These are phyloP conservation scores for Andrena bicolor DNA, from an alignment of 2,888 invertebrate species.

Conservation along the genomic window DNA sequence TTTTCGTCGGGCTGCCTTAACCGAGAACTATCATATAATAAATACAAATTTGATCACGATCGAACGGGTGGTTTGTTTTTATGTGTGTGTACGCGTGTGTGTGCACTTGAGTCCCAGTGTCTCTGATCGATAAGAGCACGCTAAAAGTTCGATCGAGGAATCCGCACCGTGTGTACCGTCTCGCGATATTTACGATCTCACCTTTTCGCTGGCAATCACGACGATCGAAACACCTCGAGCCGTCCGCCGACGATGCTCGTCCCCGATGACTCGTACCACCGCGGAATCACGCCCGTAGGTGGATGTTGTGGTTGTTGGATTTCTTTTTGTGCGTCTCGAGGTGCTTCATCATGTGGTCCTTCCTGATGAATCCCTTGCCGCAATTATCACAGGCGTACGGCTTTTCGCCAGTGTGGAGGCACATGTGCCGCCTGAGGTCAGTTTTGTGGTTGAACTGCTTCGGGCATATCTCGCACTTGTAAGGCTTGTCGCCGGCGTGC, in stretches of 20 bases:
- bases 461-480: slow-evolving; percentile 93
- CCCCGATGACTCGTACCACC: slow-evolving; percentile 16
- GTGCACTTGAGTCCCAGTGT: slow-evolving; percentile 37
- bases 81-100: background rate
- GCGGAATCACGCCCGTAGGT: slow-evolving; percentile 77
- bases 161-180: background rate
- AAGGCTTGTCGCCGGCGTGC: slow-evolving; percentile 93
- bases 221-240: background rate
- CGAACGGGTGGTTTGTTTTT: slow-evolving; percentile 3
- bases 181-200: slow-evolving; percentile 38
- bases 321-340: slow-evolving; percentile 92
- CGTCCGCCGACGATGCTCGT: background rate
- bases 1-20: slow-evolving; percentile 33
- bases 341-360: slow-evolving; percentile 96
- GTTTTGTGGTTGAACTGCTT: slow-evolving; percentile 97
- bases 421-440: slow-evolving; percentile 94
- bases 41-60: slow-evolving; percentile 55
- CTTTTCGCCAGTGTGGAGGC: slow-evolving; percentile 94
- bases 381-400: slow-evolving; percentile 93
- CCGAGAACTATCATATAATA: slow-evolving; percentile 53
- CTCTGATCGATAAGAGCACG: slow-evolving; percentile 43
- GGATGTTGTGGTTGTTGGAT: slow-evolving; percentile 82
- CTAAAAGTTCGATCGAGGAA: slow-evolving; percentile 16
- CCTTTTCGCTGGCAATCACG: slow-evolving; percentile 37
- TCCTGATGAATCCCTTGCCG: slow-evolving; percentile 94